These are phyloP conservation scores for Hyla sarda DNA, from an alignment of 2,113 vertebrate species.

Conservation along the genomic window DNA sequence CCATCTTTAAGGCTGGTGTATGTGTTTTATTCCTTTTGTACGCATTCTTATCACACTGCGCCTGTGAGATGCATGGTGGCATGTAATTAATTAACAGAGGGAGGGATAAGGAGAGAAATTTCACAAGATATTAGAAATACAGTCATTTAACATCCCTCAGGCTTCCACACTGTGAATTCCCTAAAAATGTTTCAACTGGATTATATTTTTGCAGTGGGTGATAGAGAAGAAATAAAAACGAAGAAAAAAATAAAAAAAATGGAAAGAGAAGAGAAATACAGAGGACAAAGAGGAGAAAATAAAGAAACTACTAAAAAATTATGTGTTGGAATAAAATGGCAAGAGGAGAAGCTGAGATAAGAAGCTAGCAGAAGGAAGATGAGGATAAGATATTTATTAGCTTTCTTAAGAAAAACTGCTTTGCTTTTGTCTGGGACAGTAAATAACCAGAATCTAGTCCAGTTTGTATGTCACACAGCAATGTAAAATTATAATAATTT, in stretches of 20 bases:
- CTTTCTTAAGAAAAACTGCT: not conserved
- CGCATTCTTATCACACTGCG: constrained; percentile 55
- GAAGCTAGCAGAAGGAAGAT: constrained; percentile 12
- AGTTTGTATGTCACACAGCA: not conserved
- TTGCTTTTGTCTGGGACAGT: not conserved
- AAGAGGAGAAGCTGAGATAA: not conserved
- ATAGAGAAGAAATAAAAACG: not conserved
- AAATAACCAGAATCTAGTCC: not conserved
- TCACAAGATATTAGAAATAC: constrained; percentile 59
- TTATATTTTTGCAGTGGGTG: constrained; percentile 46
- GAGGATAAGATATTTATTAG: not conserved
- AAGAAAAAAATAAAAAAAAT: not conserved
- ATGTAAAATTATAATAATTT: not conserved
- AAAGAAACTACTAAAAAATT: not conserved
- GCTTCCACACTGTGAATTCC: constrained; percentile 15
- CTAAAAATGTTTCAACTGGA: constrained; percentile 26
- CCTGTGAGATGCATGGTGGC: constrained; percentile 57
- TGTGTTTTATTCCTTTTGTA: constrained; percentile 48
- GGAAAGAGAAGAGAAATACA: not conserved
- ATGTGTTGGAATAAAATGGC: not conserved
- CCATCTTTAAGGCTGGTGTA: constrained; percentile 43
- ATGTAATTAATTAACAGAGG: constrained; percentile 60
- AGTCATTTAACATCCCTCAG: constrained; percentile 52
- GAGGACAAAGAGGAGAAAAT: not conserved
- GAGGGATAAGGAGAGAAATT: constrained; percentile 54